phyloP scores from a whole-genome alignment of 92 coral and sea anemone species.

The Scolanthus callimorphus region DNA sequence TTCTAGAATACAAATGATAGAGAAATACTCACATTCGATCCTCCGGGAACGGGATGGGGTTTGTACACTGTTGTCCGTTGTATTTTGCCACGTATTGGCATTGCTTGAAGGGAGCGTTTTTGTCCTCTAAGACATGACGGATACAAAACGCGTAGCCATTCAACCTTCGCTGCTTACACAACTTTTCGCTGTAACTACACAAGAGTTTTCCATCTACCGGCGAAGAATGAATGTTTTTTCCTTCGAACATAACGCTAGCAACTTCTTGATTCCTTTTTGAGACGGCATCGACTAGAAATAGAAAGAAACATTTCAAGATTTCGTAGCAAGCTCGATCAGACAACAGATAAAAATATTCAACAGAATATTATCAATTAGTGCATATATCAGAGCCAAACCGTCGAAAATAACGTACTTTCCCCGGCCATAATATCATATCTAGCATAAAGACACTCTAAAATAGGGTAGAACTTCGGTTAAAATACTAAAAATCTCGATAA shows the following conservation, averaged over 20 bases:
- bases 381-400: slow-evolving; percentile 1
- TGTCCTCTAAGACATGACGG: slow-evolving; percentile 99
- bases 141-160: slow-evolving; percentile 99
- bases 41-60: slow-evolving; percentile 94
- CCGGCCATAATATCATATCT: slow-evolving; percentile 67
- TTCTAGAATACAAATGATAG: background rate
- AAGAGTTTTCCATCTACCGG: slow-evolving; percentile 97
- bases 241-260: slow-evolving; percentile 81
- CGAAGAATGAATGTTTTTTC: slow-evolving; percentile 99
- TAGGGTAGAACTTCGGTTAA: slow-evolving; percentile 33
- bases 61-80: slow-evolving; percentile 99
- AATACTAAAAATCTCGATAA: slow-evolving; percentile 22
- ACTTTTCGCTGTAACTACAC: slow-evolving; percentile 99
- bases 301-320: slow-evolving; percentile 46
- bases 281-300: slow-evolving; percentile 77
- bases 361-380: background rate
- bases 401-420: slow-evolving; percentile 63
- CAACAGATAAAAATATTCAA: slow-evolving; percentile 54
- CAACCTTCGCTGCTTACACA: slow-evolving; percentile 98
- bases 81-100: slow-evolving; percentile 99
- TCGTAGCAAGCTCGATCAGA: slow-evolving; percentile 47
- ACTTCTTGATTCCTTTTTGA: too few species aligned
- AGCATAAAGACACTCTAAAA: slow-evolving; percentile 29
- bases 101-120: slow-evolving; percentile 98
- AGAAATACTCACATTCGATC: slow-evolving; percentile 90